Base-by-base conservation (phyloP, 1,140 invertebrate genomes). In the Trichogramma pretiosum region DNA sequence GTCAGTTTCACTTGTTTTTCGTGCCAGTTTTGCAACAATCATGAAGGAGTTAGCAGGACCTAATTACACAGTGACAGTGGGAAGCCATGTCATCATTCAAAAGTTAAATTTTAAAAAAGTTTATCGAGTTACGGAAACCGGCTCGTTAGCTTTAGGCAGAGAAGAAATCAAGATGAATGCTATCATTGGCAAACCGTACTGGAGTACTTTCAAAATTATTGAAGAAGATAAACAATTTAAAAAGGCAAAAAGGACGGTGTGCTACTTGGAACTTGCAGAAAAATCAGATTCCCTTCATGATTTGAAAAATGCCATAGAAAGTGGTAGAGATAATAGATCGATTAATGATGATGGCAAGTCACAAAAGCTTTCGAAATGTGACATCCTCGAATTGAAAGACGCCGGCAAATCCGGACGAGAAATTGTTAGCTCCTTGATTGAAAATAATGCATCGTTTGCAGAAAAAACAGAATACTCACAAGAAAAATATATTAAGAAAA, bases 401-500 rank as follows among this genome's bases (percentile, higher is more conserved):
- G 78, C 81, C 47, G 84, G 87, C 17, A 72, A 80, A 16, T 83
- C 80, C 46, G 85, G 88, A 1, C 81, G 83, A 45, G 83, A 89
- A 62, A 92, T 97, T 48, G 82, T 97, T 24, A 84, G 81, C 46
- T 83, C 84, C 35, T 72, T 98, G 4, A 84, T 96, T 32, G 84
- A 84, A 51, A 94, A 94, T 63, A 96, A 91, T 33, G 83, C 81
- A 49, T 91, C 89, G 9, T 91, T 90, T 67, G 75, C 78, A 21
- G 74, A 77, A 23, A 95, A 94, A 75, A 96, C 92, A 1, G 87
- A 87, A 59, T 96, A 84, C 65, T 88, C 91, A 0, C 90, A 96
- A 67, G 85, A 91, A 56, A 97, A 97, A 65, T 97, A 96, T 65
- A 77, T 97, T 7, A 86, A 83, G 38, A 96, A 96, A 63, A 97